Base-by-base conservation (phyloP, 2,888 invertebrate genomes). In the Mythimna impura region DNA sequence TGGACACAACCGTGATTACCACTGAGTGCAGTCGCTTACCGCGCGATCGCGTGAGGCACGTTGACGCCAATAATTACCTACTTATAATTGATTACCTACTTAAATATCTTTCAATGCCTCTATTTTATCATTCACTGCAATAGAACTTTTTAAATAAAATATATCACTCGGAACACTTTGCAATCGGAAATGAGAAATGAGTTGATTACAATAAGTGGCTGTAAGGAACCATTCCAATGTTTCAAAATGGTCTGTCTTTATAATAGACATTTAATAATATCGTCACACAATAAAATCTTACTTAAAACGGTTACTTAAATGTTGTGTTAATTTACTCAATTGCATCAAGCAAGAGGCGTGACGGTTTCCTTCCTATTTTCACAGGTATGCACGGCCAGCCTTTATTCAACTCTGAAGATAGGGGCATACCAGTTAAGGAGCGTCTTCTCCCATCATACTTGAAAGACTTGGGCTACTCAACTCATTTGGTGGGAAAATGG, bases 401-500 rank as follows among this genome's bases (percentile, higher is more conserved):
- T 6, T 85, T 96, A 22, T 91, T 83, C 40, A 96, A 96, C 78
- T 90, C 94, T 0, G 96, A 96, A 88, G 94, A 95, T 75, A 91
- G 96, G 40, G 96, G 95, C 4, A 95, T 96, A 75, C 96, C 96
- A 0, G 72, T 95, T 47, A 95, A 96, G 34, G 97, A 97, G 89
- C 96, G 96, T 8, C 89, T 97, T 2, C 87, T 97, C n/a, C 97
- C 97, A 0, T 95, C 97, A 86, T 97, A 97, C 89, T 91, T 98
- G 77, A 96, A 96, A 86, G 96, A 95, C 50, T 88, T 97, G 73
- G 98, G 98, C 0, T 99, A 99, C 93, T 93, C 95, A 9, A 98
- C 98, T 0, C 97, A 98, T 91, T 96, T 98, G 43, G 97, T 99
- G 14, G 99, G 99, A 34, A 99, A 99, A 95, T 99, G 99, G 99